These are phyloP conservation scores for Tyrophagus putrescentiae DNA, from an alignment of 1,140 invertebrate species.

Conservation along the genomic window DNA sequence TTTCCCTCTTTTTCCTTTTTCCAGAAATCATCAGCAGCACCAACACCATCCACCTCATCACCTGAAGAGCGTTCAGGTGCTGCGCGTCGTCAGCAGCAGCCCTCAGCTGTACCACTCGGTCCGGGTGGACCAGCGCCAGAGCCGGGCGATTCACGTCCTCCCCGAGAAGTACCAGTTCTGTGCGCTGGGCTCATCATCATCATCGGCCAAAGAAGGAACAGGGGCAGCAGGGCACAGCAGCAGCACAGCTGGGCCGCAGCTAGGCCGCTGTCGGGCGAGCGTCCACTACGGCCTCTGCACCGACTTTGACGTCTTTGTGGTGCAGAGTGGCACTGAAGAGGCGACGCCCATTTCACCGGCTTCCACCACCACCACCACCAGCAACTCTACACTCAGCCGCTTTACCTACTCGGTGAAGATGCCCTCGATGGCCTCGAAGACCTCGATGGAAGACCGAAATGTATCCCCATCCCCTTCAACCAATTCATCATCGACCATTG, in stretches of 20 bases:
- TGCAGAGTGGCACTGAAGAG: too few relatives aligned
- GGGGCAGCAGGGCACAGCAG: neutral
- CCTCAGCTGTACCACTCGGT: slow-evolving; percentile 5
- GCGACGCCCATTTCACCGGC: too few relatives aligned
- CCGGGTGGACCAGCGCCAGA: slow-evolving; percentile 7
- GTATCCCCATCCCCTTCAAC: neutral
- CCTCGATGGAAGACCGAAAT: neutral
- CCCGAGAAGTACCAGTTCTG: slow-evolving; percentile 16
- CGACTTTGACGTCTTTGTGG: slow-evolving; percentile 13
- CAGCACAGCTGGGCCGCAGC: neutral
- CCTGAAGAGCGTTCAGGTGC: neutral
- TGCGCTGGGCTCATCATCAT: neutral
- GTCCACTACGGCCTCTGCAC: slow-evolving; percentile 7
- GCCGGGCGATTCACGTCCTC: neutral
- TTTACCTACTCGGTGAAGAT: neutral
- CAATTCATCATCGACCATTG: neutral
- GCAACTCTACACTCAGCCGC: neutral
- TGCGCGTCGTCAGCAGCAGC: neutral
- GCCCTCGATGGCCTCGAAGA: neutral
- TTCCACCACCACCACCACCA: neutral
- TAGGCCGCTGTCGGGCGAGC: neutral
- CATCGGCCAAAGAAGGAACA: neutral
- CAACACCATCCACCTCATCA: neutral
- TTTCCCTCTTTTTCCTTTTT: too few relatives aligned
- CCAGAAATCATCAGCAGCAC: neutral